phyloP scores from a whole-genome alignment of 1,140 invertebrate genomes.

The Ctenoplectra terminalis region DNA sequence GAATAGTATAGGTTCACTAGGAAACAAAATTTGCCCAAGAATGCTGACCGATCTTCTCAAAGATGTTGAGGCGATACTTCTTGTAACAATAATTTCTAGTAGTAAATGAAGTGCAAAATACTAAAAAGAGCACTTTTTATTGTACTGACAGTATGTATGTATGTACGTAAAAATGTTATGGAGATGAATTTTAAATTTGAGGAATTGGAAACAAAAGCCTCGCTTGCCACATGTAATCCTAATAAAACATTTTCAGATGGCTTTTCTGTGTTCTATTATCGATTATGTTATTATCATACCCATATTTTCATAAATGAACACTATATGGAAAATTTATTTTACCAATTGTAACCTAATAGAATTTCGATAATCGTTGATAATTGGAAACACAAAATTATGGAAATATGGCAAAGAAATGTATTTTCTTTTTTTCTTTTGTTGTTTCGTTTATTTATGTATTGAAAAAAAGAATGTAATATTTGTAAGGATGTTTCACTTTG shows the following conservation, averaged over 20 bases:
- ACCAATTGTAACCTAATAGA: neutral
- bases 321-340: slow-evolving; percentile 7
- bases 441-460: neutral
- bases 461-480: neutral
- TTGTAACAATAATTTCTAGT: slow-evolving; percentile 67
- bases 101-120: slow-evolving; percentile 62
- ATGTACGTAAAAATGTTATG: slow-evolving; percentile 65
- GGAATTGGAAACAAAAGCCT: slow-evolving; percentile 73
- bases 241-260: slow-evolving; percentile 72
- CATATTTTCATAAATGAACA: slow-evolving; percentile 11
- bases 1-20: slow-evolving; percentile 56
- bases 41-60: slow-evolving; percentile 52
- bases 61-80: slow-evolving; percentile 58
- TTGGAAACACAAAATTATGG: neutral
- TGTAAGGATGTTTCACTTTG: neutral
- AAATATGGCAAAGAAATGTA: neutral
- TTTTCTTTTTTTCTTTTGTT: no score
- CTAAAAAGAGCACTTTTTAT: slow-evolving; percentile 63
- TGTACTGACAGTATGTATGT: slow-evolving; percentile 67
- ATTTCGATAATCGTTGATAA: neutral
- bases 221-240: slow-evolving; percentile 73
- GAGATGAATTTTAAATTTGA: slow-evolving; percentile 69
- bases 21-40: slow-evolving; percentile 56
- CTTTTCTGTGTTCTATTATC: slow-evolving; percentile 45
- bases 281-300: neutral